phyloP scores from a whole-genome alignment of 2,113 vertebrate species.

The Sarotherodon lohbergeri region DNA sequence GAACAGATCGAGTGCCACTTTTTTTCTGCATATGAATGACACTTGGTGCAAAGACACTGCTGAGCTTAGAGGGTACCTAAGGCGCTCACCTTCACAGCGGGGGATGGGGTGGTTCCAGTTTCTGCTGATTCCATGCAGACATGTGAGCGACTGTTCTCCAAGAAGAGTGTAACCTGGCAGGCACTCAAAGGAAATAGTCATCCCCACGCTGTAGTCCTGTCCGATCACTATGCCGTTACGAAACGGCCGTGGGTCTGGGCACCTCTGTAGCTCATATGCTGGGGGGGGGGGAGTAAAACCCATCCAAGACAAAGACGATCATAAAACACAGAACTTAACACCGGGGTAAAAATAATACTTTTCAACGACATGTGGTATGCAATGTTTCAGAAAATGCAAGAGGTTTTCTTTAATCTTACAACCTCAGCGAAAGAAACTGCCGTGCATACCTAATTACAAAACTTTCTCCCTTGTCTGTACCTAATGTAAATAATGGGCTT shows the following conservation, averaged over 20 bases:
- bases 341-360: not conserved
- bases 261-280: constrained; percentile 95
- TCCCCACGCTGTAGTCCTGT: constrained; percentile 90
- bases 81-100: constrained; percentile 87
- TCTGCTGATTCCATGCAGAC: constrained; percentile 91
- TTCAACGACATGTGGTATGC: not conserved
- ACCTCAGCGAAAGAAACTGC: not conserved
- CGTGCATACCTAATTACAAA: not conserved
- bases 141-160: constrained; percentile 90
- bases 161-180: constrained; percentile 88
- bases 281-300: not conserved
- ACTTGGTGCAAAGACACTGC: not conserved
- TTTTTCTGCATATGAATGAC: not conserved
- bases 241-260: constrained; percentile 92
- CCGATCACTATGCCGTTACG: constrained; percentile 92
- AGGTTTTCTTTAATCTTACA: not conserved
- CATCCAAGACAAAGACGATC: not conserved
- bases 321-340: not conserved
- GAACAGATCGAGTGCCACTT: not conserved
- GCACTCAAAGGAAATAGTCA: constrained; percentile 94
- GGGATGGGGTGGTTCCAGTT: constrained; percentile 97
- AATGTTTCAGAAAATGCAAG: not conserved
- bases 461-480: not conserved
- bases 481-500: not conserved
- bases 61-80: not conserved